Evolutionary conservation across 2,888 invertebrate species (phyloP), one percentile per base, ranked within the genome.

Genomic region (Hyposoter didymator): DNA sequence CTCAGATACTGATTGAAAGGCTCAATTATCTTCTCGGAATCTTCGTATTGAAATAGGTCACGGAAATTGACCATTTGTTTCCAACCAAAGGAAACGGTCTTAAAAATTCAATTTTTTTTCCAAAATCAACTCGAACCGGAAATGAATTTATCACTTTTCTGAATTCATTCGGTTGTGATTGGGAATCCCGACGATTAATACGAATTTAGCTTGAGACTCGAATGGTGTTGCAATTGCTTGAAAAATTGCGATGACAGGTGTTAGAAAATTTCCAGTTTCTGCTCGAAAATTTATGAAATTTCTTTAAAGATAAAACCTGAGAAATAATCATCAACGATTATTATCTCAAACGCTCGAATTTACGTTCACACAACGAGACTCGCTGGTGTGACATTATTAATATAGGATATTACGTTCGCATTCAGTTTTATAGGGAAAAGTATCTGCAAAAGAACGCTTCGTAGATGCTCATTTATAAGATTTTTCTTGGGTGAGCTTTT

Each of bases 381-480:
- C 52, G 10, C n/a, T n/a, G n/a, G n/a, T n/a, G 17, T n/a, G 5
- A 35, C 45, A 10, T 67, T 67, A 52, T 70, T 39, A 75, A 43
- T 5, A 73, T 55, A 22, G 43, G 52, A 62, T 59, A 82, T 62
- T 49, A 35, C 17, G 19, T 66, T 73, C 39, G 7, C 17, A 28
- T 43, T 45, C n/a, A 72, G 39, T 78, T 67, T 73, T 70, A 78
- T 67, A 52, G 70, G 55, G 74, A 66, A 64, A 75, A 82, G 82
- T 70, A 59, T 70, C 47, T 19, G n/a, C 19, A 55, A 47, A 70
- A 19, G 74, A 74, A 49, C 35, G 62, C 73, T 62, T 45, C 6
- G n/a, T n/a, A 45, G 62, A 7, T 45, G 69, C 47, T 85, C 85
- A 69, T 86, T 84, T 67, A 82, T 84, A 84, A 86, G 83, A 86